Base-by-base conservation (phyloP, 1,140 invertebrate species). In the Nautilus pompilius region DNA sequence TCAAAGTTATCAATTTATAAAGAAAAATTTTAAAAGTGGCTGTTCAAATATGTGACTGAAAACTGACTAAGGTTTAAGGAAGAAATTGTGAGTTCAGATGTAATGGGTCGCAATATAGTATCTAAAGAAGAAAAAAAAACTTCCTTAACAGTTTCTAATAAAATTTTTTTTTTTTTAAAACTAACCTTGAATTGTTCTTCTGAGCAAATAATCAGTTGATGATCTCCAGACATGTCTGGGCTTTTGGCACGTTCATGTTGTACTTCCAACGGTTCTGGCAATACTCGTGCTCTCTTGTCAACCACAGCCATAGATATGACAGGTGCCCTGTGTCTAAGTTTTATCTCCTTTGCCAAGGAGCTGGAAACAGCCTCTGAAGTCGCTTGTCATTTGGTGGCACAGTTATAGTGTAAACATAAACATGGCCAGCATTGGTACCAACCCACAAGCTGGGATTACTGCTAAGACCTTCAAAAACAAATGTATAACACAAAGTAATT, bases 361-460 rank as follows among this genome's bases (percentile, higher is more conserved):
- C 77, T 77, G 28, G 64, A 58, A 2, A 81, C 77, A 20, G 69
- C 65, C 2, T 76, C 71, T 24, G 71, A 63, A 17, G 76, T 73
- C 80, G 70, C 48, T 80, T 80, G 64, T 82, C 81, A 55, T 66
- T 64, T 20, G 68, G 66, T n/a, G 92, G 91, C 6, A 95, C 86
- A 46, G 86, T 86, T 63, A 96, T 86, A n/a, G 91, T 93, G 82
- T 94, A 94, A 5, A 95, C 90, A 76, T 90, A 95, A 1, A 97
- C 91, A 8, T 92, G 91, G 10, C 93, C 94, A 74, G 91, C 93
- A 79, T 97, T 97, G 3, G 95, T 98, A 28, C 95, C 96, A 24
- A 93, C 94, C 95, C 95, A 98, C 34, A 98, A 82, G 5, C 94
- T 97, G n/a, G 93, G 91, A n/a, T 89, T n/a, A n/a, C n/a, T n/a